Percentiles rank a stretch among this genome's conserved stretches.
phyloP scores from a whole-genome alignment of 1,140 invertebrate genomes.

The Conus betulinus region DNA sequence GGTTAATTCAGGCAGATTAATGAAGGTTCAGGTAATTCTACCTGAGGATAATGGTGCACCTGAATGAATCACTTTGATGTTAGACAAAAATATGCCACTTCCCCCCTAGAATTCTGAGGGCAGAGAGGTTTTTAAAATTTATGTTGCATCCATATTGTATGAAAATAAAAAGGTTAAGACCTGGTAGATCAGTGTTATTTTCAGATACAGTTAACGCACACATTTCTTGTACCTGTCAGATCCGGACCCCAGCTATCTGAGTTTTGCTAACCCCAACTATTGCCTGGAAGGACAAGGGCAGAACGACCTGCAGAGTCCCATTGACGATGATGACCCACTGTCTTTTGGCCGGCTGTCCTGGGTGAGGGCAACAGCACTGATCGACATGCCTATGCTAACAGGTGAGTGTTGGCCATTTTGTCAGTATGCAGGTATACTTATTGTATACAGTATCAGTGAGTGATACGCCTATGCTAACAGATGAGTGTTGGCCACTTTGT shows the following conservation, averaged over 20 bases:
- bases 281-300: slow-evolving; percentile 53
- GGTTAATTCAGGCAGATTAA: no score
- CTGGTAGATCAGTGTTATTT: not conserved
- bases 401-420: not conserved
- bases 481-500: not conserved
- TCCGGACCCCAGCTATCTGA: slow-evolving; percentile 62
- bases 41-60: no score
- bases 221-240: slow-evolving; percentile 53
- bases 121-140: not conserved
- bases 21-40: no score
- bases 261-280: slow-evolving; percentile 68
- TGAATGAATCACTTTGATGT: not conserved
- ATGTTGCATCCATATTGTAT: not conserved
- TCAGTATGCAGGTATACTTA: no score
- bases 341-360: slow-evolving; percentile 37
- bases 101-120: not conserved
- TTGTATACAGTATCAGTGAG: not conserved
- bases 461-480: slow-evolving; percentile 19
- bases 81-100: not conserved
- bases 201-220: no score
- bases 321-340: slow-evolving; percentile 37
- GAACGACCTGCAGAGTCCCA: slow-evolving; percentile 42
- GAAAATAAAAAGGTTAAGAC: not conserved
- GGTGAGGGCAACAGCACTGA: slow-evolving; percentile 11
- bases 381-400: slow-evolving; percentile 23